Evolutionary conservation across 2,797 vertebrate genomes (phyloP), one percentile per base, ranked within the genome.

Genomic region (Liparis tanakae): DNA sequence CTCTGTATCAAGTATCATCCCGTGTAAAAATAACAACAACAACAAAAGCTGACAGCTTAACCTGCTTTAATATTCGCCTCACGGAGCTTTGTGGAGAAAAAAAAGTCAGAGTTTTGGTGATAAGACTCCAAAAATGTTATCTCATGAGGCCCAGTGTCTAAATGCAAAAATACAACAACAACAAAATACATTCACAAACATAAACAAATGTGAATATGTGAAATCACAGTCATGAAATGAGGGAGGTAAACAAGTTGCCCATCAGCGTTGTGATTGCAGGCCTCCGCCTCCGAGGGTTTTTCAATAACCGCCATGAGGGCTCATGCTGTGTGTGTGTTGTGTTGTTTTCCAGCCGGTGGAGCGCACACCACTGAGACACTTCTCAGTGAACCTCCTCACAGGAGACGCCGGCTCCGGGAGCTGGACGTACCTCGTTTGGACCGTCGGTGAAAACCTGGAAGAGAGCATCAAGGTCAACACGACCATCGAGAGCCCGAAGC

Each of bases 311-410:
- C 51, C 33, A 25, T 22, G 46, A 15, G 65, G 39, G 3, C 4
- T 3, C 0, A 1, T 41, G 13, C 53, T 62, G 20, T 30, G 25
- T 48, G 39, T 41, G 17, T n/a, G 18, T 18, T 48, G 1, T 18
- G 17, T 53, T 41, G 33, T 46, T 36, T 22, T 44, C 12, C 54
- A 44, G 25, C 0, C 0, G 7, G 0, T 0, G 0, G 0, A 0
- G 1, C 1, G 12, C 2, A 12, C 0, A 3, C 0, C 0, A 0
- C 0, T 0, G 0, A 74, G 0, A 5, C 0, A 51, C 18, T 6
- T 36, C 17, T 13, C 0, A 0, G 0, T 0, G 0, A 6, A 0
- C 1, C 25, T 1, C 14, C 36, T 77, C 6, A 73, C 67, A 4
- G 67, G 64, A 39, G 36, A 73, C 0, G 0, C 0, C 0, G 0